Percentiles rank a stretch among this genome's conserved stretches.
phyloP scores from a whole-genome alignment of 2,113 vertebrate genomes.

The Craseonycteris thonglongyai region DNA sequence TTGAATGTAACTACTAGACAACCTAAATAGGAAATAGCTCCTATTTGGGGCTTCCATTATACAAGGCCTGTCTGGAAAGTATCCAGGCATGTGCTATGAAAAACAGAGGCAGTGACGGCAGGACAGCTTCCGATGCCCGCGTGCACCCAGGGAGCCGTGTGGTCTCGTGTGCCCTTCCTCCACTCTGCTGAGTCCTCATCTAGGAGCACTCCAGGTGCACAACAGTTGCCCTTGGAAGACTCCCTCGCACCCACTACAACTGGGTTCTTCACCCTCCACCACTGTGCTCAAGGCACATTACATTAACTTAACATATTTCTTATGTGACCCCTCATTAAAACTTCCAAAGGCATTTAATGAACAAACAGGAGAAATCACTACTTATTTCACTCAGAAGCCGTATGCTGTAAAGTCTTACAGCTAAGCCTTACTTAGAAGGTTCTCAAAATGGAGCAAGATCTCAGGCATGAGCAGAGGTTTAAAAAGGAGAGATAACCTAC shows the following conservation, averaged over 20 bases:
- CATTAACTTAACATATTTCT: background rate
- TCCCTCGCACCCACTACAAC: background rate
- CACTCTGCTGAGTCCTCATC: too few relatives aligned
- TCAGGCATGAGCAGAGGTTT: background rate
- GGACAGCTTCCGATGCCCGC: too few relatives aligned
- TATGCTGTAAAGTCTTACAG: slow-evolving; percentile 14
- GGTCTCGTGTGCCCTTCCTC: too few relatives aligned
- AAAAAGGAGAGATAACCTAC: background rate
- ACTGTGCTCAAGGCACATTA: background rate
- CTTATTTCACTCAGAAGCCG: slow-evolving; percentile 24
- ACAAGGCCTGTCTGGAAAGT: too few relatives aligned
- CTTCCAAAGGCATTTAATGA: slow-evolving; percentile 24
- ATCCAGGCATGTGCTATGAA: too few relatives aligned
- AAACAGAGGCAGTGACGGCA: too few relatives aligned
- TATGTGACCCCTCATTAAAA: background rate
- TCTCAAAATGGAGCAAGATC: slow-evolving; percentile 42
- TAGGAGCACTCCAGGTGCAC: background rate
- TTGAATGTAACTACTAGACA: background rate
- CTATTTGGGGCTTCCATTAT: background rate
- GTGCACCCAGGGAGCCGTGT: too few relatives aligned
- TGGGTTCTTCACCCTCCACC: background rate
- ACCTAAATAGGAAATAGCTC: background rate
- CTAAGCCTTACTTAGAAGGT: slow-evolving; percentile 27
- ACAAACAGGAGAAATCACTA: slow-evolving; percentile 28
- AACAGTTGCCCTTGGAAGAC: background rate